phyloP scores from a whole-genome alignment of 30 jellyfish, hydroid and myxozoan species.

The Chrysaora quinquecirrha region DNA sequence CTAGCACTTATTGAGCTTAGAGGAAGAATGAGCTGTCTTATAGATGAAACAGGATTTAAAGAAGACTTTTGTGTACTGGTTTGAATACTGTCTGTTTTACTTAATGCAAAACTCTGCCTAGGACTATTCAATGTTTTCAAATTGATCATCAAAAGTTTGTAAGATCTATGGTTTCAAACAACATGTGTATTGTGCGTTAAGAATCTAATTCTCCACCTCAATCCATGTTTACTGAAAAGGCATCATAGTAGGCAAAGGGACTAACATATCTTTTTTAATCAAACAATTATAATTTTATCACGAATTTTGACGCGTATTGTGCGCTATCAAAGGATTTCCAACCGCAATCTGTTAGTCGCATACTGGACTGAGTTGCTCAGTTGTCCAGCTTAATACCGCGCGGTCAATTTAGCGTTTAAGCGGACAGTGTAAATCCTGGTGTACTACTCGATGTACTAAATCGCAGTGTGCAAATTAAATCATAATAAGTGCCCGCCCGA shows the following conservation, averaged over 20 bases:
- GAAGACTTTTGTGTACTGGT: slow-evolving; percentile 9
- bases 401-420: too few species aligned
- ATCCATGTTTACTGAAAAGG: slow-evolving; percentile 17
- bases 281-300: slow-evolving; percentile 15
- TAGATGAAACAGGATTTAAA: neutral
- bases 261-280: neutral
- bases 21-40: neutral
- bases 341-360: neutral
- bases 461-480: too few species aligned
- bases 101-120: slow-evolving; percentile 19
- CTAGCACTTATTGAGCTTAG: too few species aligned
- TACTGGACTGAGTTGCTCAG: too few species aligned
- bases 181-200: slow-evolving; percentile 28
- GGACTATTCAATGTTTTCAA: slow-evolving; percentile 23
- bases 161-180: slow-evolving; percentile 13
- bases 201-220: neutral
- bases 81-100: slow-evolving; percentile 12
- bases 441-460: too few species aligned
- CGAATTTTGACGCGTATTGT: slow-evolving; percentile 7
- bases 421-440: too few species aligned
- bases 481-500: too few species aligned
- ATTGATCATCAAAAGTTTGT: slow-evolving; percentile 16
- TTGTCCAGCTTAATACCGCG: too few species aligned
- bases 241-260: neutral
- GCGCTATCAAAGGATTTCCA: neutral